Evolutionary conservation across 1,140 invertebrate species (phyloP), one percentile per base, ranked within the genome.

Genomic region (Lepidurus couesii): DNA sequence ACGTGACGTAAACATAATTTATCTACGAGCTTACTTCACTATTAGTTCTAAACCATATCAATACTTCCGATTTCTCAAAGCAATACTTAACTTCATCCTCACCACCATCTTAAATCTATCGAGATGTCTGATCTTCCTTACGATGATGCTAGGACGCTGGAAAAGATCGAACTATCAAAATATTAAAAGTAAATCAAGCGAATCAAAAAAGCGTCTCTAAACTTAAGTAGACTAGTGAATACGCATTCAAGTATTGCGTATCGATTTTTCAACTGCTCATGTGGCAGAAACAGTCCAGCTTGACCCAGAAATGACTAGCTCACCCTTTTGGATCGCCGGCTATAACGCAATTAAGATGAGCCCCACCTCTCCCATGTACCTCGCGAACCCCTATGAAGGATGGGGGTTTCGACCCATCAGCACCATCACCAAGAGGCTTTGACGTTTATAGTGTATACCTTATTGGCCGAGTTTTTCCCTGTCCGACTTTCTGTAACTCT

Each of bases 201-300:
- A 34, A 34, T 34, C 34, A 34, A 34, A 4, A 34, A 34, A 4
- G 34, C 4, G 2, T 34, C 34, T 34, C 3, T 4, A 34, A 34
- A 34, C 34, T 34, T 34, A 34, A 34, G 34, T 34, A 34, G 24
- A 24, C 24, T 24, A 24, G 3, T 34, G 34, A 34, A 34, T 34
- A 34, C 34, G 34, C 26, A 1, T 26, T 26, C 26, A 26, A 26
- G 26, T 34, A 34, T 34, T 34, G 34, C 34, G 34, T 4, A 34
- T 34, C 34, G 34, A 34, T 34, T 34, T 34, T 34, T 34, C 34
- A 34, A 34, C 34, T 34, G 34, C 34, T 4, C 79, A 88, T 90
- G 82, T 88, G 89, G 78, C 89, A 91, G 83, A 88, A 90, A 80
- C 90, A 92, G 84, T 34, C 34, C 34, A 34, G 91, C 92, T 83